Base-by-base conservation (phyloP, 2,113 vertebrate species). In the Micromys minutus region DNA sequence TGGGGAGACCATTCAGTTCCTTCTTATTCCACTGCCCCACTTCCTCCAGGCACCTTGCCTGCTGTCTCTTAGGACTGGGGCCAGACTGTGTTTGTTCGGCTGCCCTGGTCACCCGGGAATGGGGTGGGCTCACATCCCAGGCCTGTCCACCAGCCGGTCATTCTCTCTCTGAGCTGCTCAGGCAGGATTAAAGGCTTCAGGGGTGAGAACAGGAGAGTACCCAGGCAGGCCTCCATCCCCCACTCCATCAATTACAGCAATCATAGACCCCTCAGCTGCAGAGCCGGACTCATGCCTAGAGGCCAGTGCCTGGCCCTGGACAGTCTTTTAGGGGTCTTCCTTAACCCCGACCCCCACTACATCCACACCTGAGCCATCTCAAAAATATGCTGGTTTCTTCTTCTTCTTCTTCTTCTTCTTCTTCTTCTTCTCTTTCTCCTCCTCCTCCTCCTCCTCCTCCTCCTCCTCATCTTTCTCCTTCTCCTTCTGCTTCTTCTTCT, bases 161-260 rank as follows among this genome's bases (percentile, higher is more conserved):
- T 96, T 96, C 97, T 99, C 98, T 99, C 99, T 99, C 98, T 98
- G 97, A 97, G 93, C 90, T 97, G 98, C 99, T 98, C 99, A 98
- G 98, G 98, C 98, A 99, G 99, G 98, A 99, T 98, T 98, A 98
- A 98, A 96, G 88, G 97, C 96, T 97, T 96, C 90, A 85, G 98
- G 97, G 98, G 99, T 98, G 99, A 99, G 99, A 98, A 98, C 85
- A 11, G 98, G 98, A 98, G 98, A 97, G 97, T 97, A 86, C 98
- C 98, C 95, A 98, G 98, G 98, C 97, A 94, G 96, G 81, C 96
- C 39, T 45, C 84, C 65, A 71, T 19, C 39, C 6, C 8, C 12
- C 2, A 3, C 69, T 39, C 71, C 71, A 42, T 22, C 16, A 39
- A 26, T 29, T 47, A n/a, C 47, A 65, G 36, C 16, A 34, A n/a